Conservation (phyloP, 2,797 vertebrate species). For the Crenuchus spilurus region DNA sequence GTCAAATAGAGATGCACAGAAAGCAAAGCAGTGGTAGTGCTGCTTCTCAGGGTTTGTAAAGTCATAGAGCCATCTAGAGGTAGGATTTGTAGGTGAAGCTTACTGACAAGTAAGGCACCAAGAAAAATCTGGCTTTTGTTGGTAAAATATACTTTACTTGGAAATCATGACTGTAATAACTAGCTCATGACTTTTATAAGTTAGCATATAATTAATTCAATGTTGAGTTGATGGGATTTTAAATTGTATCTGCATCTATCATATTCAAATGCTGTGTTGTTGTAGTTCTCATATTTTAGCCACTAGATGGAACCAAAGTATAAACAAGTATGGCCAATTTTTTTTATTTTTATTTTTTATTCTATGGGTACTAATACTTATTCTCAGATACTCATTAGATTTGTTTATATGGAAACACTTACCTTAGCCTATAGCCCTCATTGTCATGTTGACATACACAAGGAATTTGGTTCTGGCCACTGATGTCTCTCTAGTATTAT, state of each 20-base stretch:
- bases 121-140: neutral
- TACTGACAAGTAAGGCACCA: neutral
- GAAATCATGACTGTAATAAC: neutral
- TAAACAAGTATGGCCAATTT: neutral
- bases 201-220: too few species aligned
- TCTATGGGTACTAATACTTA: too few species aligned
- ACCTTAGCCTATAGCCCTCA: too few species aligned
- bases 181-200: too few species aligned
- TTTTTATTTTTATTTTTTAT: too few species aligned
- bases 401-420: too few species aligned
- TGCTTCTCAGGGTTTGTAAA: neutral
- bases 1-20: conserved; percentile 19
- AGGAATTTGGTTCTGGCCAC: too few species aligned
- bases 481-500: too few species aligned
- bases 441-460: too few species aligned
- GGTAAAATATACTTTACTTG: neutral
- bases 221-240: neutral
- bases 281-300: neutral
- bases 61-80: conserved; percentile 29
- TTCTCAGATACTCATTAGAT: neutral
- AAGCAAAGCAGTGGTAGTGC: neutral
- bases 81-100: neutral
- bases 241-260: neutral
- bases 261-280: neutral
- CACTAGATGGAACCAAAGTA: conserved; percentile 46